phyloP scores from a whole-genome alignment of 2,888 invertebrate species.

The Loripinus fragilis region DNA sequence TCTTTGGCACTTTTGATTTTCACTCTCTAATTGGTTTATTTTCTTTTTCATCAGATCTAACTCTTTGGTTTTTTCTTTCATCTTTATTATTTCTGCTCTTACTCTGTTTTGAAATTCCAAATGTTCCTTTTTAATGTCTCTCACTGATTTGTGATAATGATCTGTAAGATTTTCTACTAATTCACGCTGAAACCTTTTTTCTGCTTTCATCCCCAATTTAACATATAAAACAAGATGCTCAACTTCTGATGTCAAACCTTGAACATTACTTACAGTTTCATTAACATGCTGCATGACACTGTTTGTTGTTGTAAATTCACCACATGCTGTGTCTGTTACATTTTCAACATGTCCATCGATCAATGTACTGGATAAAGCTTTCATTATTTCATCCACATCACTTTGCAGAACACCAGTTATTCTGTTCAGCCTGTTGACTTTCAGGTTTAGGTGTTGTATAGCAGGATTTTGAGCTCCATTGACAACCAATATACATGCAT shows the following conservation, averaged over 20 bases:
- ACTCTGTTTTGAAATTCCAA: background rate
- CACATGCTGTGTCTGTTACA: background rate
- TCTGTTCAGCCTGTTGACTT: slow-evolving; percentile 1
- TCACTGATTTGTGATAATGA: background rate
- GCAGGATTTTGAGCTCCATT: background rate
- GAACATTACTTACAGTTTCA: background rate
- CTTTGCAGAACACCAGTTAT: background rate
- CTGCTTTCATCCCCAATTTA: background rate
- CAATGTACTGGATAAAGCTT: background rate
- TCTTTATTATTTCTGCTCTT: background rate
- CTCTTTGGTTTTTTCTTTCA: too few species aligned
- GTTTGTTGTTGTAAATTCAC: background rate
- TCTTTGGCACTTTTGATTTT: background rate
- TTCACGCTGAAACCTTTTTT: background rate
- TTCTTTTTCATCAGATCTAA: too few species aligned
- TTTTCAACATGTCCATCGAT: background rate
- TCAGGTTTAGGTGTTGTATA: background rate
- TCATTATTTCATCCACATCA: slow-evolving; percentile 2
- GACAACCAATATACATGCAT: too few species aligned
- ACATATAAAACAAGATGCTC: background rate
- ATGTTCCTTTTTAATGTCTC: background rate
- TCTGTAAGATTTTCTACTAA: background rate
- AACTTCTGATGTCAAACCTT: background rate
- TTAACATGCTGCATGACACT: background rate
- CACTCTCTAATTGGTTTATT: background rate